Base-by-base conservation (phyloP, 2,113 vertebrate species). In the Herpetotheres cachinnans region DNA sequence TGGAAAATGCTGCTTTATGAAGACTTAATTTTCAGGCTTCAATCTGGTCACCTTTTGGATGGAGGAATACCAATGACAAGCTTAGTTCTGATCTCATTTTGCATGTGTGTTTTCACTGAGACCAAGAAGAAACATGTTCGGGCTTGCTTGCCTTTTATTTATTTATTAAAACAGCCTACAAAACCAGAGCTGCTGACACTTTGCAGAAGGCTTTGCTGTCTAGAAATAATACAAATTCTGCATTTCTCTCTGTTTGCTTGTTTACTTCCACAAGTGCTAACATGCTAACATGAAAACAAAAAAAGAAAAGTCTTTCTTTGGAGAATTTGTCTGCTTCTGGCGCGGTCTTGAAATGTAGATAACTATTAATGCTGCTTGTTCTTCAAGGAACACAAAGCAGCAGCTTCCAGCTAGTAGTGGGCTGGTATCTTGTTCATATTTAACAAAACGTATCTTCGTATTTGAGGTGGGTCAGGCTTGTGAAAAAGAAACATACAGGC, bases 1-100 rank as follows among this genome's bases (percentile, higher is more conserved):
- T 58, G 55, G 82, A 65, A 90, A 49, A 79, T 10, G 30, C 49
- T 92, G 6, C 22, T 86, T 92, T 50, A 70, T 62, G 54, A 84
- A 76, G 65, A 87, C 63, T 30, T 89, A 59, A 66, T 94, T 97
- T 94, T 88, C 32, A 65, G 61, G 30, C 71, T 88, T 83, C 77
- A 72, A 11, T 70, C 52, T 92, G 86, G 78, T 82, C 65, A 76
- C 46, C 46, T 79, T 67, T 87, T 54, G 63, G 24, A 20, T 38
- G 58, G 83, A 95, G 78, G 32, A 81, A 65, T 38, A 47, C 29
- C 76, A 47, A 2, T 36, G 49, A 29, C 44, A 71, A 17, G 13
- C 38, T 55, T 49, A 69, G 10, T 49, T 72, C 34, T 72, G 25
- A 16, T 78, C 58, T 82, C 11, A 9, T 62, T 67, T 63, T 74